Percentiles rank a stretch among this genome's conserved stretches.
Conservation (phyloP, 2,113 vertebrate genomes). For the Fukomys damarensis region DNA sequence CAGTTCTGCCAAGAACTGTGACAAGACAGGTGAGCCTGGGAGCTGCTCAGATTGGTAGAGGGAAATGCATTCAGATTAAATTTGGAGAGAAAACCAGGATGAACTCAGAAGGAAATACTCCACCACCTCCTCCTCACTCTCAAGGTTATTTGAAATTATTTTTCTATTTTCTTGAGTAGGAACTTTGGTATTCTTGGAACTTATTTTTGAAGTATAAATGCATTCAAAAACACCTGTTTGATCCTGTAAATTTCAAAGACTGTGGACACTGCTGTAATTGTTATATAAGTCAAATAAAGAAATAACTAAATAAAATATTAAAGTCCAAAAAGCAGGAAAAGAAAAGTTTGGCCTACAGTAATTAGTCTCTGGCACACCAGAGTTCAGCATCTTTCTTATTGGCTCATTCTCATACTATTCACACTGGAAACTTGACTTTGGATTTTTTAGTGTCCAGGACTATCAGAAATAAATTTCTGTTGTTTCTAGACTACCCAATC, state of each 20-base stretch:
- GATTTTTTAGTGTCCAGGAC: background rate
- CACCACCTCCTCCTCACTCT: background rate
- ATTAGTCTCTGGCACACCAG: background rate
- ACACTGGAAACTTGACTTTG: background rate
- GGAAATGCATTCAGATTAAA: background rate
- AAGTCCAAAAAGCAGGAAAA: constrained; percentile 9
- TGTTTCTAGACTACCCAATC: background rate
- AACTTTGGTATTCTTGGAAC: background rate
- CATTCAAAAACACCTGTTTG: background rate
- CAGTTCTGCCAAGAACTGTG: background rate
- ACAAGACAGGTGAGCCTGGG: background rate
- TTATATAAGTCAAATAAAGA: background rate
- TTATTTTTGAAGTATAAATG: background rate
- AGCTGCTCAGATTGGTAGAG: background rate
- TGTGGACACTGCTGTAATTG: background rate
- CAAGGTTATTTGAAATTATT: background rate
- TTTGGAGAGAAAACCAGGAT: background rate
- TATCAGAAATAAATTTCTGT: background rate
- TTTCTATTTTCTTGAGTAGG: background rate
- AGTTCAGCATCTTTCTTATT: background rate
- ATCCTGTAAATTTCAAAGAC: background rate
- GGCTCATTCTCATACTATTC: background rate
- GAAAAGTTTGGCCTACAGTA: background rate
- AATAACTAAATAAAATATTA: background rate
- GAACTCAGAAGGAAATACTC: background rate